Evolutionary conservation across 2,113 vertebrate species (phyloP).

Genomic region (Calcarius ornatus): DNA sequence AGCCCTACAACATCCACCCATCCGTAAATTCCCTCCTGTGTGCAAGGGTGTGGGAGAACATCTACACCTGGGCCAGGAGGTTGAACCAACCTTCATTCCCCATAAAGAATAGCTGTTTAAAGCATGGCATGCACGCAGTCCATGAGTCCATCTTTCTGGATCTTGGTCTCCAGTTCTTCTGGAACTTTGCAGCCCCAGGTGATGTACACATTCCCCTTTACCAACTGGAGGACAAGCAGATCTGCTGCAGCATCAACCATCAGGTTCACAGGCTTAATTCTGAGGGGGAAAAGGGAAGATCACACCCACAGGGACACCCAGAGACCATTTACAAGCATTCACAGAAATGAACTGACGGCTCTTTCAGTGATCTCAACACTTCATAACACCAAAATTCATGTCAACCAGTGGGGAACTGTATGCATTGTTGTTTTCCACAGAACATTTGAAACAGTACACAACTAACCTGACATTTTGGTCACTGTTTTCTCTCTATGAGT

Average conservation of each 20-base stretch:
- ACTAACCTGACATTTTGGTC: no score
- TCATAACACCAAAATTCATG: background rate
- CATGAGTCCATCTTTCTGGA: background rate
- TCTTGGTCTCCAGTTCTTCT: background rate
- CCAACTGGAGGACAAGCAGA: fast-evolving
- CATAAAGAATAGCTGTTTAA: background rate
- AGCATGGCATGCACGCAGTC: background rate
- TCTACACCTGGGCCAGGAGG: background rate
- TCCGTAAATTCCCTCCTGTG: background rate
- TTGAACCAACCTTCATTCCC: background rate
- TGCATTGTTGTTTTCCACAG: background rate
- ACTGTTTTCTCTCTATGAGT: background rate
- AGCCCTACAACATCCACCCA: background rate
- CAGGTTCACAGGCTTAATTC: background rate
- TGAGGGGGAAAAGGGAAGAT: background rate
- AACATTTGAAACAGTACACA: background rate
- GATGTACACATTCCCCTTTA: background rate
- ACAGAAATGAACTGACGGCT: background rate
- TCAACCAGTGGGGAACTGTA: background rate
- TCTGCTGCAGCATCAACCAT: background rate
- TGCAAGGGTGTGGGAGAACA: background rate
- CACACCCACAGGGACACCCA: background rate
- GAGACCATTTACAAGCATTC: background rate
- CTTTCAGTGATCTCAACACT: background rate
- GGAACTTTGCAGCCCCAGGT: background rate